Evolutionary conservation across 2,888 invertebrate genomes (phyloP).

Genomic region (Dryomyza anilis): DNA sequence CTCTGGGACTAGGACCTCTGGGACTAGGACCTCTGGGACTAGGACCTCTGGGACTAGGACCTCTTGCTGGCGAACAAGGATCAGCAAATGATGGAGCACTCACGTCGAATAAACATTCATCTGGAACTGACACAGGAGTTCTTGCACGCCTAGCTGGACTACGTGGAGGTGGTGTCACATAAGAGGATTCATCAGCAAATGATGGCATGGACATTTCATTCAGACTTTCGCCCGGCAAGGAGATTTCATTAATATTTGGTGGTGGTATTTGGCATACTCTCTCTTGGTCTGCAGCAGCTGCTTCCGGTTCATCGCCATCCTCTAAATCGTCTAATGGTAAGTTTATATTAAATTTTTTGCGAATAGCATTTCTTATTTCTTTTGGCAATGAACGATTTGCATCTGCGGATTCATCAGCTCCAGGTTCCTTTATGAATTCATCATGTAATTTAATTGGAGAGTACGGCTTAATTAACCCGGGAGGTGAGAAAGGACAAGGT

Average conservation of each 20-base stretch:
- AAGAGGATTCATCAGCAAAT: too few relatives aligned
- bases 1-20: too few relatives aligned
- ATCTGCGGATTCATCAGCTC: neutral
- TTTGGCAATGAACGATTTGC: neutral
- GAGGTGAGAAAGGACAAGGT: too few relatives aligned
- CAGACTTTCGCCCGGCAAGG: neutral
- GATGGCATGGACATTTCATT: slow-evolving; percentile 23
- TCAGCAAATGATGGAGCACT: slow-evolving; percentile 22
- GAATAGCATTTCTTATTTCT: neutral
- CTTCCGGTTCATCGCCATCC: slow-evolving; percentile 18
- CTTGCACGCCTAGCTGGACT: slow-evolving; percentile 13
- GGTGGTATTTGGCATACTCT: slow-evolving; percentile 1
- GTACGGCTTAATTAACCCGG: too few relatives aligned
- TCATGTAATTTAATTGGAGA: too few relatives aligned
- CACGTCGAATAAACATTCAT: slow-evolving; percentile 25
- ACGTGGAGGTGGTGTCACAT: too few relatives aligned
- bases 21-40: neutral
- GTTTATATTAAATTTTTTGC: neutral
- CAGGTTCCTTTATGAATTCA: too few relatives aligned
- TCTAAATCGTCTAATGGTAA: slow-evolving; percentile 23
- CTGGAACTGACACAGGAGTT: neutral
- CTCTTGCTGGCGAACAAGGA: neutral
- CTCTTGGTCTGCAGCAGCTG: neutral
- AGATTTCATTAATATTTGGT: neutral
- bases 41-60: neutral